These are phyloP conservation scores for Aleiodes alternator DNA, from an alignment of 2,888 invertebrate genomes.

Conservation along the genomic window DNA sequence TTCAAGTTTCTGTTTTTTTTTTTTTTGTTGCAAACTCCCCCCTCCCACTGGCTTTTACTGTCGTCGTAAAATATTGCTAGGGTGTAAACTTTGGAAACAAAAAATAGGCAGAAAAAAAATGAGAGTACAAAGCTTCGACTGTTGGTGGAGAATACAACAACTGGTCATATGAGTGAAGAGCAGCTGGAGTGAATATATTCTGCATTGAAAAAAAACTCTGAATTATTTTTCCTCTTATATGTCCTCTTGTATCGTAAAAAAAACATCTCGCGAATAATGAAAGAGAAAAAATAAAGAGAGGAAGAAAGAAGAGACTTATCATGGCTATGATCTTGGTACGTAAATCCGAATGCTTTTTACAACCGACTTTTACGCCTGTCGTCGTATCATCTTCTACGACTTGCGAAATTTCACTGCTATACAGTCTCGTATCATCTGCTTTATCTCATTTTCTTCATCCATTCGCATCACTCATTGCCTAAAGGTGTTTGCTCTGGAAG, in stretches of 20 bases:
- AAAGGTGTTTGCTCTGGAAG: background rate
- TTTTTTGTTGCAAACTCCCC: conserved; percentile 32
- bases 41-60: conserved; percentile 6
- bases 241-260: conserved; percentile 36
- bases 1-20: conserved; percentile 10
- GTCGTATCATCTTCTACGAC: conserved; percentile 17
- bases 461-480: background rate
- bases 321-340: conserved; percentile 25
- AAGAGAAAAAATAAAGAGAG: background rate
- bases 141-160: conserved; percentile 29
- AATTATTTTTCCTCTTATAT: conserved; percentile 34
- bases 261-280: conserved; percentile 30
- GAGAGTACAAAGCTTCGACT: conserved; percentile 24
- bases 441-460: conserved; percentile 3
- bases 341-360: conserved; percentile 30
- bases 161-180: conserved; percentile 25
- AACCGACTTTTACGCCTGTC: conserved; percentile 14
- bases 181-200: conserved; percentile 32
- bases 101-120: conserved; percentile 11
- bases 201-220: conserved; percentile 27
- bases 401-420: conserved; percentile 17
- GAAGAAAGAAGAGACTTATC: background rate
- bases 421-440: background rate
- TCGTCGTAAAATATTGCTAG: conserved; percentile 40
- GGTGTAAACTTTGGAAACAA: conserved; percentile 23